Base-by-base conservation (phyloP, 2,888 invertebrate genomes). In the Metalampra italica region DNA sequence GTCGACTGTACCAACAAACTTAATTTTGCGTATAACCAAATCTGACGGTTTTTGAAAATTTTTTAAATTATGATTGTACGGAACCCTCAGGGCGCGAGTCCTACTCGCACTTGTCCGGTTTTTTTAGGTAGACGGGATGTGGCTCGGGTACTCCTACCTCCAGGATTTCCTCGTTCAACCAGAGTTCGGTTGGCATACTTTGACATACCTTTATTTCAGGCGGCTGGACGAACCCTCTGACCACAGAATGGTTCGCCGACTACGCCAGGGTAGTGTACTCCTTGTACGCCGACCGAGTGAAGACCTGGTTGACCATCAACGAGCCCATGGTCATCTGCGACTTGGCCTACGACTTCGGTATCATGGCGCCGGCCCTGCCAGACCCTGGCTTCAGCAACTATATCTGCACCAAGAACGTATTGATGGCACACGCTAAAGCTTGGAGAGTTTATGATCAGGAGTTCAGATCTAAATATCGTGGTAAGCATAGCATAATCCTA, bases 231-330 rank as follows among this genome's bases (percentile, higher is more conserved):
- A 94, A 93, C 67, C 91, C 92, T 0, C 77, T 90, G 38, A 90
- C 92, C 12, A 84, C 88, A 7, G 88, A 92, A n/a, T 88, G 92
- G 74, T 93, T 92, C 59, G 84, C 74, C n/a, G 91, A 92, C 59
- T 94, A 91, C 63, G 91, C 93, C 0, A 82, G 87, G 12, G 62
- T 92, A 0, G 75, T 90, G 0, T 91, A 87, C 65, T 78, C 82
- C 1, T 79, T 91, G 53, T 93, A 84, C 57, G 93, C 91, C 0
- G 91, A 91, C 59, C 88, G 92, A 13, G 92, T 94, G 1, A 91
- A 90, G 68, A 75, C 84, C 38, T 95, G 94, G 94, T 87, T 93
- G 0, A 95, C 95, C 0, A 89, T 95, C 49, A 95, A 95, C 68
- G 95, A 95, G 62, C 94, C 94, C 0, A 67, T 73, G 15, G 54